Percentiles rank a stretch among this genome's conserved stretches.
Evolutionary conservation across 2,888 invertebrate genomes (phyloP).

Genomic region (Zhengitettix transpicula): DNA sequence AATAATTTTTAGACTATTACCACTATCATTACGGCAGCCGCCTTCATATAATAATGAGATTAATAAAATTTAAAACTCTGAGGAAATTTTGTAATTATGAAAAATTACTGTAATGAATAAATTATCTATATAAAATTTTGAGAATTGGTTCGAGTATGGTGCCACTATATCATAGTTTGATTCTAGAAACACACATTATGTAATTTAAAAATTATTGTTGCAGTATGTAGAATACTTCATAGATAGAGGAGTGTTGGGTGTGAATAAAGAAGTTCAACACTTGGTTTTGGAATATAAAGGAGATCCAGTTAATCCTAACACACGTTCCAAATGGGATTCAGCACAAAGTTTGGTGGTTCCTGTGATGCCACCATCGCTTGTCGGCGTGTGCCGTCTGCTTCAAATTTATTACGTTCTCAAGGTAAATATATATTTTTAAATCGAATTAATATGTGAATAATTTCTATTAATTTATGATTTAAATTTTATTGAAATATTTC

Average conservation of each 20-base stretch:
- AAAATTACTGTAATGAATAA: too few relatives aligned
- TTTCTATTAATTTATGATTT: too few relatives aligned
- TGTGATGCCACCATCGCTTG: constrained; percentile 55
- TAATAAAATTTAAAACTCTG: too few relatives aligned
- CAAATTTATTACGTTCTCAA: constrained; percentile 57
- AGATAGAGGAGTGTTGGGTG: constrained; percentile 53
- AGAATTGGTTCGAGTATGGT: too few relatives aligned
- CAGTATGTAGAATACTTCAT: constrained; percentile 62
- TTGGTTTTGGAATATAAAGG: constrained; percentile 54
- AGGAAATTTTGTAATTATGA: too few relatives aligned
- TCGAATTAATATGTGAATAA: not conserved
- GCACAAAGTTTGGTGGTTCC: constrained; percentile 49
- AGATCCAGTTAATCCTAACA: constrained; percentile 41
- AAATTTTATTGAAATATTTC: too few relatives aligned
- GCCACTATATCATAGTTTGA: too few relatives aligned
- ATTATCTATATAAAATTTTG: too few relatives aligned
- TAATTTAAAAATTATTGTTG: constrained; percentile 12
- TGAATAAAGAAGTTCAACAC: constrained; percentile 49
- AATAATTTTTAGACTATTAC: too few relatives aligned
- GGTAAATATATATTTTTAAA: constrained; percentile 26
- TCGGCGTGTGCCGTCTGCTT: constrained; percentile 51
- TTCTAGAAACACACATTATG: too few relatives aligned
- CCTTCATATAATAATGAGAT: too few relatives aligned
- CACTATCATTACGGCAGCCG: too few relatives aligned
- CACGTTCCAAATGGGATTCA: constrained; percentile 47